Conservation (phyloP, 1,140 invertebrate species). For the Matsumurasca onukii region DNA sequence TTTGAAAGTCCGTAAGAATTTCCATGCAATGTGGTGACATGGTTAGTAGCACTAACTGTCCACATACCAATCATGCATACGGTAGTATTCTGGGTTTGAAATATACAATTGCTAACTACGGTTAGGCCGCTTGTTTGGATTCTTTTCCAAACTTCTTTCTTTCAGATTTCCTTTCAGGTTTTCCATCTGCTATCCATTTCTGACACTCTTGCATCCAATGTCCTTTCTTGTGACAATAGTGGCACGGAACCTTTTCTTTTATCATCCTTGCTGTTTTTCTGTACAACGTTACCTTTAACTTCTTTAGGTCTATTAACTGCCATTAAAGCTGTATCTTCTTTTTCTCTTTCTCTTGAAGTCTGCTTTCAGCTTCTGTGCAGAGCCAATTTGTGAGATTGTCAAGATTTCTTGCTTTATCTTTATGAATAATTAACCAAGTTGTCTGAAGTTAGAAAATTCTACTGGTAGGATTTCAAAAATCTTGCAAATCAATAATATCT, state of each 20-base stretch:
- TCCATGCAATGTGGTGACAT: conserved; percentile 1
- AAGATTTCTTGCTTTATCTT: no score
- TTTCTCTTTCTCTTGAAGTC: conserved; percentile 5
- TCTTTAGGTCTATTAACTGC: conserved; percentile 5
- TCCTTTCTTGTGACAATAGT: conserved; percentile 5
- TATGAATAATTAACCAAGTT: conserved; percentile 2
- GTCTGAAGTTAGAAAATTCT: neutral
- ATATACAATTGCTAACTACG: neutral
- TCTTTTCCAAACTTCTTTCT: neutral
- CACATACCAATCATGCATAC: conserved; percentile 6
- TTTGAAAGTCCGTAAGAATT: neutral
- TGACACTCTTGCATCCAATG: neutral
- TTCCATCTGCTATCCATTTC: conserved; percentile 5
- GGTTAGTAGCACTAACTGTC: conserved; percentile 4
- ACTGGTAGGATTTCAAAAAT: conserved; percentile 4
- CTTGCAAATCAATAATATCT: no score
- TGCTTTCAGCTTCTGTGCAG: neutral
- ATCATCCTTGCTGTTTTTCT: conserved; percentile 6
- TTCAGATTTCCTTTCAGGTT: neutral
- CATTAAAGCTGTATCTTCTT: conserved; percentile 2
- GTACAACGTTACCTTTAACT: neutral
- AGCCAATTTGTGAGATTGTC: no score
- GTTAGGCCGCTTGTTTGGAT: conserved; percentile 5
- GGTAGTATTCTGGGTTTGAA: conserved; percentile 5
- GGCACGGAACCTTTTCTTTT: conserved; percentile 1